Evolutionary conservation across 2,113 vertebrate genomes (phyloP), one percentile per base, ranked within the genome.

Genomic region (Pelmatolapia mariae): DNA sequence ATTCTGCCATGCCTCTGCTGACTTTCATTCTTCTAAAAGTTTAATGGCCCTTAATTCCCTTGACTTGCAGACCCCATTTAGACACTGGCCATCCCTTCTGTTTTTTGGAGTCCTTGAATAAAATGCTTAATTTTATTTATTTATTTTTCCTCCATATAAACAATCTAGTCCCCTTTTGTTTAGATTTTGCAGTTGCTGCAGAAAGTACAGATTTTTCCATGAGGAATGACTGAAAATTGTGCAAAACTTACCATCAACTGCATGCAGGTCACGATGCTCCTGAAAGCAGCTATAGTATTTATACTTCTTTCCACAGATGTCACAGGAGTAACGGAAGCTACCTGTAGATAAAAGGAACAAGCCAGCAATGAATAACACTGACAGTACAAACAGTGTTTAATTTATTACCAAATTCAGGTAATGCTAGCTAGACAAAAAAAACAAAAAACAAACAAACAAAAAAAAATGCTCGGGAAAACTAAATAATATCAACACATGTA

Each of bases 261-360:
- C 98, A 5, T 99, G 99, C 19, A 99, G 97, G 92, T 99, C 99
- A 89, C 99, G 96, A 93, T 99, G 99, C 92, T 99, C 99, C 82
- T 99, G 99, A 96, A 99, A 99, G 91, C 99, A 99, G 96, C 98
- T 99, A 95, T 99, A 99, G 93, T 99, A 99, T 95, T 99, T 99
- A 83, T 99, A 99, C 90, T 99, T 99, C 96, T 99, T 99, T 86
- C 99, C 99, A 76, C 99, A 99, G 90, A 99, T 98, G 95, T 99
- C 99, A 95, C 99, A 99, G 0, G 98, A 98, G 95, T 99, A 99
- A 95, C 99, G 98, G 97, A 99, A 99, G 92, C 97, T 98, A 95
- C 97, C 98, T 98, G 96, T 18, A 93, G 92, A 95, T 92, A 80
- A 92, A 95, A 81, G 93, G 19, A 90, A 38, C 61, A n/a, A 22